These are phyloP conservation scores for Medauroidea extradentata DNA, from an alignment of 1,140 invertebrate species.

Conservation along the genomic window DNA sequence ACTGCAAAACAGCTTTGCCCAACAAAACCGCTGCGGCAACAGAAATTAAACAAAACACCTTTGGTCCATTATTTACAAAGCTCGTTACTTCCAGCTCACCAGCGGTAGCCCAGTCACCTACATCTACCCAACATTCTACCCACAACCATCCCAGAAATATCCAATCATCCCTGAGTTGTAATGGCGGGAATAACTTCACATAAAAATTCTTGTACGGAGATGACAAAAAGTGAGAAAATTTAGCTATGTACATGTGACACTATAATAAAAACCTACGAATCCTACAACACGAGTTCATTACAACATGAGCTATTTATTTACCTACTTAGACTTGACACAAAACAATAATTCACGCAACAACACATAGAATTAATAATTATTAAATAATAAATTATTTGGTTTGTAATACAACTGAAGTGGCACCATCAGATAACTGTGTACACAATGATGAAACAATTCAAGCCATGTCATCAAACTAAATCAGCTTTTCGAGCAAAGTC, in stretches of 20 bases:
- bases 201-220: slow-evolving; percentile 7
- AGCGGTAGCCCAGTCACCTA: slow-evolving; percentile 1
- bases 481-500: no score
- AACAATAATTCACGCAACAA: slow-evolving; percentile 18
- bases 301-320: background rate
- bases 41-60: slow-evolving; percentile 4
- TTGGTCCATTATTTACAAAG: slow-evolving; percentile 18
- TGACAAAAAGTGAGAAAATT: slow-evolving; percentile 2
- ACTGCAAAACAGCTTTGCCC: background rate
- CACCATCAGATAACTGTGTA: slow-evolving; percentile 29
- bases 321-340: background rate
- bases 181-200: slow-evolving; percentile 10
- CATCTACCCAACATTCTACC: slow-evolving; percentile 1
- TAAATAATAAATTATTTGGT: slow-evolving; percentile 63
- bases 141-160: slow-evolving; percentile 17
- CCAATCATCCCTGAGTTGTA: slow-evolving; percentile 14
- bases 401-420: slow-evolving; percentile 53
- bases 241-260: background rate
- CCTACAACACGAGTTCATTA: slow-evolving; percentile 6
- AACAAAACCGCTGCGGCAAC: background rate
- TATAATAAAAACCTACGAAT: background rate
- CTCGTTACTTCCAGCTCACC: slow-evolving; percentile 7
- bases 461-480: no score
- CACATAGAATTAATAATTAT: slow-evolving; percentile 34
- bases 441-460: no score